Conservation (phyloP, 2,797 vertebrate genomes). For the Acropternis orthonyx region DNA sequence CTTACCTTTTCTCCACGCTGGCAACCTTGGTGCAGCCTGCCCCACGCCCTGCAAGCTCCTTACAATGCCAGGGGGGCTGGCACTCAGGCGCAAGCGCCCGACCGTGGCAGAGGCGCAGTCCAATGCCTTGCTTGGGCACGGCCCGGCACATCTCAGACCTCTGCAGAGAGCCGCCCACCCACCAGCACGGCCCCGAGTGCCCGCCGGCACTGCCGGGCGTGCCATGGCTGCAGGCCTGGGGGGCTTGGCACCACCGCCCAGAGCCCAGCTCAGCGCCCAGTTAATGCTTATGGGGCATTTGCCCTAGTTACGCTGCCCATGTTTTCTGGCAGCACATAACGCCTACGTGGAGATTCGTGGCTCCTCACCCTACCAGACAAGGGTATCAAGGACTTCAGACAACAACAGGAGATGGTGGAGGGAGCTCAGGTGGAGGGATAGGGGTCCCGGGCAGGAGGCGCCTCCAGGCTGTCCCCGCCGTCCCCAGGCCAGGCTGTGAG, state of each 20-base stretch:
- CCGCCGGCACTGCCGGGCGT: rapidly evolving
- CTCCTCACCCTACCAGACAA: neutral
- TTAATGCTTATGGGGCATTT: neutral
- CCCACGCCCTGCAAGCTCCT: neutral
- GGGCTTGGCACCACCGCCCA: neutral
- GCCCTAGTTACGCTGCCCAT: rapidly evolving
- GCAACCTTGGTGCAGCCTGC: neutral
- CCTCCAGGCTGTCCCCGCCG: rapidly evolving
- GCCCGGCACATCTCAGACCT: rapidly evolving
- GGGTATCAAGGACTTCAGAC: neutral
- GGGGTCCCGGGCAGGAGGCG: rapidly evolving
- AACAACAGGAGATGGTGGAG: neutral
- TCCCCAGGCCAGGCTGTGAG: neutral
- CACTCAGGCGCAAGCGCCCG: rapidly evolving
- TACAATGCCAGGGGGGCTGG: rapidly evolving
- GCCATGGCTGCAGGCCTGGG: neutral
- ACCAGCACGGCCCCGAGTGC: rapidly evolving
- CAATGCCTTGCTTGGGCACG: neutral
- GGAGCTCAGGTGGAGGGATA: neutral
- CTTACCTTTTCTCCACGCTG: neutral
- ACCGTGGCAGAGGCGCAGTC: rapidly evolving
- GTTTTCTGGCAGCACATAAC: neutral
- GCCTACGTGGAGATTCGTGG: rapidly evolving
- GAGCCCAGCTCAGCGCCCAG: neutral
- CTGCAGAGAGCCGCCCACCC: neutral